Base-by-base conservation (phyloP, 2,797 vertebrate genomes). In the Spea hammondii region DNA sequence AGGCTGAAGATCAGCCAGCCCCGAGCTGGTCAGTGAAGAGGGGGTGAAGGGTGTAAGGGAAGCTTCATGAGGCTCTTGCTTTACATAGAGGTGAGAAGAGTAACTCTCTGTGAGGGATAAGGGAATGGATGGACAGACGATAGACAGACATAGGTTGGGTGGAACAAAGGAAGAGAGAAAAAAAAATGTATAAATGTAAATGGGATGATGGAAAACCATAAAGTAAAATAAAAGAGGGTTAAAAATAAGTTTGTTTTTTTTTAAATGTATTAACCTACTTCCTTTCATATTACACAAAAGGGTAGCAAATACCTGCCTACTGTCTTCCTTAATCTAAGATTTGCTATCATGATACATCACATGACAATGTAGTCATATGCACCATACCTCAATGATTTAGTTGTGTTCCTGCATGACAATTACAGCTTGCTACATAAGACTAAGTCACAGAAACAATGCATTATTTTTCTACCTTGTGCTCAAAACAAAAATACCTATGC, bases 31-130 rank as follows among this genome's bases (percentile, higher is more conserved):
- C 88, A 89, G 89, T 86, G 93, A 92, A 90, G 92, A 94, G 89
- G 94, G 94, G 89, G 94, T 95, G 93, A 93, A 95, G 91, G 93
- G 95, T 89, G 94, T 94, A 94, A 95, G 93, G 88, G 94, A 95
- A 84, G 94, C 94, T 95, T 95, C 94, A 90, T 94, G 93, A 90
- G 94, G 94, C 94, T 95, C 94, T 89, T 92, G 93, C 93, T 95
- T 95, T 94, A 94, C 92, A 91, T 93, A 94, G 92, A 93, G 88
- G 90, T 91, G 94, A 87, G 94, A 93, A 91, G 92, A 92, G 91
- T 93, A 92, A 86, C 86, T 88, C 86, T 91, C 89, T 89, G 87
- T 89, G 85, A 73, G 86, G 88, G 87, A 71, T 62, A 69, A 62
- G 8, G 12, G 55, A 65, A 76, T 76, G 86, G 85, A 85, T 84